These are phyloP conservation scores for Oxygymnocypris stewartii DNA, from an alignment of 2,113 vertebrate genomes.

Conservation along the genomic window DNA sequence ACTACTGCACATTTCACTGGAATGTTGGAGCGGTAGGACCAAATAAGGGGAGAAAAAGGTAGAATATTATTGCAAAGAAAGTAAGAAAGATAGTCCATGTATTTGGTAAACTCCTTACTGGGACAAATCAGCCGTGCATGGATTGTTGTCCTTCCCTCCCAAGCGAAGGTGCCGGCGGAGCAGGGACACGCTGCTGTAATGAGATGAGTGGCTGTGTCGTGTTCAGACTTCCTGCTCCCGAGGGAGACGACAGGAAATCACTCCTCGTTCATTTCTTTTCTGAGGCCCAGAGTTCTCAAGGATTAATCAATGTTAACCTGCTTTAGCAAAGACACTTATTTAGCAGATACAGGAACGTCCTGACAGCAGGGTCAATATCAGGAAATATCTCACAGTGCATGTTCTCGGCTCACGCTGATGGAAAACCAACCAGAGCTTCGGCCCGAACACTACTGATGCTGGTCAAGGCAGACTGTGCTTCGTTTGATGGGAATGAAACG, in stretches of 20 bases:
- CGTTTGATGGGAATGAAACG: background rate
- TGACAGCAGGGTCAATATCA: slow-evolving; percentile 55
- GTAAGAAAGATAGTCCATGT: background rate
- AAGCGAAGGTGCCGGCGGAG: background rate
- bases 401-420: background rate
- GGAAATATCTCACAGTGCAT: slow-evolving; percentile 49
- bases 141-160: background rate
- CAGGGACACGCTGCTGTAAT: slow-evolving; percentile 11
- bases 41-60: background rate
- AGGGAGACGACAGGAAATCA: slow-evolving; percentile 34
- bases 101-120: slow-evolving; percentile 1
- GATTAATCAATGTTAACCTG: slow-evolving; percentile 58
- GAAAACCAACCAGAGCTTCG: background rate
- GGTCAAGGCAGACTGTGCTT: background rate
- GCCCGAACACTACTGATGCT: background rate
- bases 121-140: slow-evolving; percentile 1
- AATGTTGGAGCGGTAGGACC: too few species aligned
- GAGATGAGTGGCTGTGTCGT: slow-evolving; percentile 33
- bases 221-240: background rate
- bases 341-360: slow-evolving; percentile 42
- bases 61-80: background rate
- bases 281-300: slow-evolving; percentile 30
- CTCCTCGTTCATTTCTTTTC: slow-evolving; percentile 51
- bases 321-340: slow-evolving; percentile 58
- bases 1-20: background rate